These are phyloP conservation scores for Yasuhikotakia modesta DNA, from an alignment of 2,797 vertebrate genomes.

Conservation along the genomic window DNA sequence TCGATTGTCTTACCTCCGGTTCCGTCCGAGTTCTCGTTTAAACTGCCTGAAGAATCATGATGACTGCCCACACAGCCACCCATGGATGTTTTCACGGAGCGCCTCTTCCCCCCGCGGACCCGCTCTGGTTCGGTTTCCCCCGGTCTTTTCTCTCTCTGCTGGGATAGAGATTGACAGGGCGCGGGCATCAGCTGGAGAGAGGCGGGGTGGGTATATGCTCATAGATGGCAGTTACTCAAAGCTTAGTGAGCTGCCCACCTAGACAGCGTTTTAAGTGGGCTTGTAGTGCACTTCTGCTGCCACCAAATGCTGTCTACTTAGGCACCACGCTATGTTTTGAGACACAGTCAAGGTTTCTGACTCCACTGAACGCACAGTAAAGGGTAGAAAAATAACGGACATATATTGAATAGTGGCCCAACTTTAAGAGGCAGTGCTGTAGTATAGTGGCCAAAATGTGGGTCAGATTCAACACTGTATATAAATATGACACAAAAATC, in stretches of 20 bases:
- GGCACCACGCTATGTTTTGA: neutral
- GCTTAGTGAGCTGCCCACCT: conserved; percentile 53
- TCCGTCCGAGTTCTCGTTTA: conserved; percentile 97
- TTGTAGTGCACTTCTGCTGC: neutral
- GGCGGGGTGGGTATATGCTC: conserved; percentile 53
- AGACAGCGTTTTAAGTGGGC: neutral
- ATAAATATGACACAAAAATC: no score
- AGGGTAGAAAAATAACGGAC: neutral
- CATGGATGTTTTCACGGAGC: conserved; percentile 84
- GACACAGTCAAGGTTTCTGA: neutral
- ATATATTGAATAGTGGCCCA: neutral
- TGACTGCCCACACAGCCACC: conserved; percentile 98
- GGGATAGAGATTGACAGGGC: conserved; percentile 60
- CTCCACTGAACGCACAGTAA: neutral
- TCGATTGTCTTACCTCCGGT: conserved; percentile 84
- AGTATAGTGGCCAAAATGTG: no score
- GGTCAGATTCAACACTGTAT: no score
- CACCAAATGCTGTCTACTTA: neutral
- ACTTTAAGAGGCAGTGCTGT: no score
- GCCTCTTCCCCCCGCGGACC: conserved; percentile 58
- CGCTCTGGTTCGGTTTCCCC: conserved; percentile 63
- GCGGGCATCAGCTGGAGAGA: conserved; percentile 62
- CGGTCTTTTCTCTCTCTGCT: conserved; percentile 48
- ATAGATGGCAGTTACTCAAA: conserved; percentile 40
- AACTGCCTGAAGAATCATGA: conserved; percentile 96